A percentile compares a stretch with the other conserved stretches of the same genome.
Evolutionary conservation across 2,888 invertebrate genomes (phyloP).

Genomic region (Cecidostiba fungosa): DNA sequence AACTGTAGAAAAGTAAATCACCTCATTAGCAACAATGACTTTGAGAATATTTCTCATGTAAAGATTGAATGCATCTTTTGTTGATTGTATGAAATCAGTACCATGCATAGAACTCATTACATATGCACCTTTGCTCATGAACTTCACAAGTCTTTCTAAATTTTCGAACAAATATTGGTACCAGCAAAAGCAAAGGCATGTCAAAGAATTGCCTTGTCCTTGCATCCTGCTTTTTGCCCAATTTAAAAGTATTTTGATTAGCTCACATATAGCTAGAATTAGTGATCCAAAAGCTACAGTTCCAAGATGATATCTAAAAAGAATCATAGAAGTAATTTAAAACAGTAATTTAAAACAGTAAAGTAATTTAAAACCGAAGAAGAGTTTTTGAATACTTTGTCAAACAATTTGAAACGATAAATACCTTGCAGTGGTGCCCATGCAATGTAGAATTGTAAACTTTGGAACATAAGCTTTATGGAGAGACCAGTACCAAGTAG

Average conservation of each 20-base stretch:
- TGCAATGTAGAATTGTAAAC: slow-evolving; percentile 86
- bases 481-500: slow-evolving; percentile 90
- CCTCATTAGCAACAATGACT: slow-evolving; percentile 90
- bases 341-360: no score
- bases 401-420: neutral
- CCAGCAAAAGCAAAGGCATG: slow-evolving; percentile 86
- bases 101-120: slow-evolving; percentile 98
- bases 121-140: slow-evolving; percentile 93
- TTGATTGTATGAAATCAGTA: slow-evolving; percentile 93
- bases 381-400: no score
- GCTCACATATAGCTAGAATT: slow-evolving; percentile 91
- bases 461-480: slow-evolving; percentile 90
- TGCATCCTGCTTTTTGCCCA: slow-evolving; percentile 91
- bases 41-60: slow-evolving; percentile 92
- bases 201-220: slow-evolving; percentile 87
- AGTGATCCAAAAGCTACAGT: slow-evolving; percentile 89
- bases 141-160: slow-evolving; percentile 92
- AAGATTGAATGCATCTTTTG: slow-evolving; percentile 93
- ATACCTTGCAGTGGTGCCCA: slow-evolving; percentile 86
- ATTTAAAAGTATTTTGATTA: slow-evolving; percentile 93
- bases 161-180: slow-evolving; percentile 93
- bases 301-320: slow-evolving; percentile 86
- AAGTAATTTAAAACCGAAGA: no score
- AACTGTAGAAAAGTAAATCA: slow-evolving; percentile 72
- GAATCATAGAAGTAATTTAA: neutral